Conservation (phyloP, 2,888 invertebrate genomes). For the Agonum fuliginosum region DNA sequence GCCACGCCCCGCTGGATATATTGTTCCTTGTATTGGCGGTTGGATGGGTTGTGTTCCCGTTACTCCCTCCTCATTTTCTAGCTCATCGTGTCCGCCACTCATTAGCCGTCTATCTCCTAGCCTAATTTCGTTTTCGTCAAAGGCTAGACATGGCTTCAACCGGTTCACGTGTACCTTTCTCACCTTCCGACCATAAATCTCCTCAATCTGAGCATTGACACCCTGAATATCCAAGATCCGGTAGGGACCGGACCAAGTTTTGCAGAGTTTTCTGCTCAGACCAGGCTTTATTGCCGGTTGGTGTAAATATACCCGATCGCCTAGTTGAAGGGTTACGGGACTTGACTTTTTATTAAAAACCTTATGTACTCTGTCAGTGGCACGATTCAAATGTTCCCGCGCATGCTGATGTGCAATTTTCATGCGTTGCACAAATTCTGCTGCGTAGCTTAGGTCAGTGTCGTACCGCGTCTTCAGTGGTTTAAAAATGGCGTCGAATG, state of each 20-base stretch:
- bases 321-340: too few species aligned
- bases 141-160: too few species aligned
- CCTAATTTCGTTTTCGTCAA: too few species aligned
- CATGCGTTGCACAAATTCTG: constrained; percentile 22
- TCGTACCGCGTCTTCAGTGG: constrained; percentile 14
- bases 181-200: too few species aligned
- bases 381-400: background rate
- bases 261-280: background rate
- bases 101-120: too few species aligned
- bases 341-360: constrained; percentile 33
- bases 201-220: too few species aligned
- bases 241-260: background rate
- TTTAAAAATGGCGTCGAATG: constrained; percentile 5
- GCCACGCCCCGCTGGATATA: too few species aligned
- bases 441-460: background rate
- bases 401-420: constrained; percentile 15
- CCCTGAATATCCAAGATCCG: background rate
- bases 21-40: too few species aligned
- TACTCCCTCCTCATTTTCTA: too few species aligned
- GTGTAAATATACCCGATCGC: constrained; percentile 9
- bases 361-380: constrained; percentile 7
- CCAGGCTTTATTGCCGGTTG: background rate
- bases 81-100: too few species aligned
- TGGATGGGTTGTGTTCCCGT: too few species aligned
- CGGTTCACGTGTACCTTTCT: too few species aligned